Evolutionary conservation across 2,888 invertebrate species (phyloP).

Genomic region (Caenorhabditis doughertyi): DNA sequence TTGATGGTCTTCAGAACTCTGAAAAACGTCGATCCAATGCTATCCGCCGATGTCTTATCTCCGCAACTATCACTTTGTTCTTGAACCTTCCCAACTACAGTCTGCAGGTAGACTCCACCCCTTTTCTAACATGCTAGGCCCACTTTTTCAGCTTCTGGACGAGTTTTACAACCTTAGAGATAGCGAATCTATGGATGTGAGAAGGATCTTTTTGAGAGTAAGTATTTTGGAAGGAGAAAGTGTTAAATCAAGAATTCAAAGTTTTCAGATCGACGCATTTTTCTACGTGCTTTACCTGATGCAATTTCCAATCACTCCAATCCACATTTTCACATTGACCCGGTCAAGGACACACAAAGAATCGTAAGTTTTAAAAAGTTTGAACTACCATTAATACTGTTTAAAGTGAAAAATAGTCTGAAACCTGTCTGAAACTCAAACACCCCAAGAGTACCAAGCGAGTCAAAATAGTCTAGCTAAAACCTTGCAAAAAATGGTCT

Average conservation of each 20-base stretch:
- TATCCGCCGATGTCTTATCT: slow-evolving; percentile 67
- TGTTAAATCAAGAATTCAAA: too few species aligned
- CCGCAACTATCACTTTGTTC: slow-evolving; percentile 65
- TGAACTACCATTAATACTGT: too few species aligned
- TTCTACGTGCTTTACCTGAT: slow-evolving; percentile 68
- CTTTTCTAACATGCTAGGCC: neutral
- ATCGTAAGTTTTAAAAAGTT: slow-evolving; percentile 16
- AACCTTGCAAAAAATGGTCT: too few species aligned
- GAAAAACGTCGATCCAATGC: slow-evolving; percentile 56
- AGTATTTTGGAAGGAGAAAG: too few species aligned
- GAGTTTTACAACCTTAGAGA: slow-evolving; percentile 62
- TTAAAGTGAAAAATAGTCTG: too few species aligned
- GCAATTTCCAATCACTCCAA: slow-evolving; percentile 68
- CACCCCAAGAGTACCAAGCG: too few species aligned
- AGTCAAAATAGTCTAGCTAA: too few species aligned
- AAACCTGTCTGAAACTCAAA: too few species aligned
- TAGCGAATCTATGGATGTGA: slow-evolving; percentile 23
- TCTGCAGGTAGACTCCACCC: slow-evolving; percentile 43
- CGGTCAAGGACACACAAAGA: neutral
- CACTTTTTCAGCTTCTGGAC: slow-evolving; percentile 64
- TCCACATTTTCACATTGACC: slow-evolving; percentile 64
- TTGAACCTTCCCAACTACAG: slow-evolving; percentile 69
- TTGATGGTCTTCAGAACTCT: slow-evolving; percentile 23
- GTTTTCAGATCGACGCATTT: slow-evolving; percentile 63
- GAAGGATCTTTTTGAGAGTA: slow-evolving; percentile 43